These are phyloP conservation scores for Callaeas wilsoni DNA, from an alignment of 2,113 vertebrate species.

Conservation along the genomic window DNA sequence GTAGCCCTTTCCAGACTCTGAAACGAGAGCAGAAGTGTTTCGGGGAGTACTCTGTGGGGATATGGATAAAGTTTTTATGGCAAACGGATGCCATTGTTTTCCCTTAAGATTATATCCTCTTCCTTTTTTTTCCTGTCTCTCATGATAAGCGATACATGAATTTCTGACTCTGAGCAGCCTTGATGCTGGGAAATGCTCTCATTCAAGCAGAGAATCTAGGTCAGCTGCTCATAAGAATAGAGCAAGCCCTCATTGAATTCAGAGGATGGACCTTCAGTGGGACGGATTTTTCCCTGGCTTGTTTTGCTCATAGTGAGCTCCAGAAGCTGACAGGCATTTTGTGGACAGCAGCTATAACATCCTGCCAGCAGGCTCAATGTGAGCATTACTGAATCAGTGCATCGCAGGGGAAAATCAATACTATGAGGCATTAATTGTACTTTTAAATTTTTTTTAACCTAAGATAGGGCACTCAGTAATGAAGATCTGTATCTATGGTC, in stretches of 20 bases:
- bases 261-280: background rate
- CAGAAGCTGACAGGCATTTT: slow-evolving; percentile 1
- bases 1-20: background rate
- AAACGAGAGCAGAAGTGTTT: background rate
- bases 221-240: slow-evolving; percentile 55
- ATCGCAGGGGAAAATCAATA: background rate
- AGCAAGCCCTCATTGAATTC: background rate
- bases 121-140: background rate
- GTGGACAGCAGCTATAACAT: background rate
- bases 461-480: background rate
- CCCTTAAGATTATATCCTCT: background rate
- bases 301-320: background rate
- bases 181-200: slow-evolving; percentile 23
- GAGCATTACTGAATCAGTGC: background rate
- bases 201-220: slow-evolving; percentile 64
- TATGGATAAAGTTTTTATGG: background rate
- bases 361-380: background rate
- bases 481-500: background rate
- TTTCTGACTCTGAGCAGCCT: slow-evolving; percentile 26
- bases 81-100: background rate
- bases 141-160: background rate
- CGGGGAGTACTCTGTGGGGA: background rate
- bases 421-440: background rate
- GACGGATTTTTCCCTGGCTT: background rate
- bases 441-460: background rate